These are phyloP conservation scores for Solenopsis invicta DNA, from an alignment of 1,140 invertebrate species.

Conservation along the genomic window DNA sequence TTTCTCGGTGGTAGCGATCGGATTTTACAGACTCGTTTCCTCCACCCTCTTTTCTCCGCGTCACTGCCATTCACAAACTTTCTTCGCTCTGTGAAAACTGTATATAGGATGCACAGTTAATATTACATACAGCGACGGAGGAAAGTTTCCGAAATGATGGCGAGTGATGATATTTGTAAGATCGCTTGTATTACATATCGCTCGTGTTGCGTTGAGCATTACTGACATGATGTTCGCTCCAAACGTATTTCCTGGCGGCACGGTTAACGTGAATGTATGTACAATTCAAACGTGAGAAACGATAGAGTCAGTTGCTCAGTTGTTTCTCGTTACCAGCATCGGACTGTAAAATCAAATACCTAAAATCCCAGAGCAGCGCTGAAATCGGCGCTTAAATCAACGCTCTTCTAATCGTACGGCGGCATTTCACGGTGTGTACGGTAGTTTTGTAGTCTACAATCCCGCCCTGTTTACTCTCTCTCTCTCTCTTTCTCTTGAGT, in stretches of 20 bases:
- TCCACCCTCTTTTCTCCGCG: neutral
- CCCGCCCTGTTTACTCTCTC: conserved; percentile 48
- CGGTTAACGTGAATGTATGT: no score
- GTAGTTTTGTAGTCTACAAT: conserved; percentile 37
- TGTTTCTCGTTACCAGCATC: neutral
- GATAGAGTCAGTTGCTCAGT: conserved; percentile 8
- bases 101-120: conserved; percentile 15
- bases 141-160: neutral
- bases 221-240: neutral
- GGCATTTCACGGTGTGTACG: neutral
- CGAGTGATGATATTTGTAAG: neutral
- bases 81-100: neutral
- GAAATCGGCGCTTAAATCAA: conserved; percentile 32
- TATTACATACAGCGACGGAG: conserved; percentile 1
- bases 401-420: conserved; percentile 8
- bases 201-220: neutral
- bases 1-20: conserved; percentile 54
- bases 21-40: conserved; percentile 52
- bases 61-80: neutral
- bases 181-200: neutral
- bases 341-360: neutral
- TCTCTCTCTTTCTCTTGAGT: no score
- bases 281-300: neutral
- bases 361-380: neutral
- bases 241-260: neutral